Base-by-base conservation (phyloP, 2,797 vertebrate genomes). In the Betta splendens region DNA sequence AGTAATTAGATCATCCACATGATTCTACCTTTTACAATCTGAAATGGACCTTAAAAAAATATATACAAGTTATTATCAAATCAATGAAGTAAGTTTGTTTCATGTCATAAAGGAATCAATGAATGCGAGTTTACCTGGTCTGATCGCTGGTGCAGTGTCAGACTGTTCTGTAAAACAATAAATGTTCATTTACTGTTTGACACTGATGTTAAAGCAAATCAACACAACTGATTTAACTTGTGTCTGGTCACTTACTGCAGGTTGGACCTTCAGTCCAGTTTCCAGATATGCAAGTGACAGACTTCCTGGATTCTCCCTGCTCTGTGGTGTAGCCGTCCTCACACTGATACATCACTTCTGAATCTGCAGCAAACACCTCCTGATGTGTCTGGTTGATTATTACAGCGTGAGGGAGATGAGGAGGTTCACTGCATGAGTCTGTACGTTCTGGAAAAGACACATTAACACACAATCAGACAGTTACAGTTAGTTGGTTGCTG, bases 191-290 rank as follows among this genome's bases (percentile, higher is more conserved):
- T n/a, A n/a, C n/a, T n/a, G n/a, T n/a, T n/a, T n/a, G n/a, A n/a
- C n/a, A n/a, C n/a, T n/a, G n/a, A n/a, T n/a, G n/a, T n/a, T n/a
- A n/a, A n/a, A n/a, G n/a, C n/a, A n/a, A n/a, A n/a, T n/a, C n/a
- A n/a, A n/a, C n/a, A n/a, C n/a, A n/a, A n/a, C n/a, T n/a, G n/a
- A n/a, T n/a, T n/a, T n/a, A n/a, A n/a, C n/a, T n/a, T n/a, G n/a
- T n/a, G n/a, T n/a, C n/a, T n/a, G n/a, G n/a, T 1, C 20, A 72
- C 79, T 79, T 62, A 79, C 81, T 23, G 57, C 84, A 84, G 0
- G 0, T 1, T 9, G 64, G 55, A 3, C 1, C 6, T 13, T 5
- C 0, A 11, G 3, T 64, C 83, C 83, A 83, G 7, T 0, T 3
- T 38, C 76, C 76, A 39, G 0, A 0, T 0, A 3, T 3, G 29